Conservation (phyloP, 2,113 vertebrate species). For the Cyprinus carpio region DNA sequence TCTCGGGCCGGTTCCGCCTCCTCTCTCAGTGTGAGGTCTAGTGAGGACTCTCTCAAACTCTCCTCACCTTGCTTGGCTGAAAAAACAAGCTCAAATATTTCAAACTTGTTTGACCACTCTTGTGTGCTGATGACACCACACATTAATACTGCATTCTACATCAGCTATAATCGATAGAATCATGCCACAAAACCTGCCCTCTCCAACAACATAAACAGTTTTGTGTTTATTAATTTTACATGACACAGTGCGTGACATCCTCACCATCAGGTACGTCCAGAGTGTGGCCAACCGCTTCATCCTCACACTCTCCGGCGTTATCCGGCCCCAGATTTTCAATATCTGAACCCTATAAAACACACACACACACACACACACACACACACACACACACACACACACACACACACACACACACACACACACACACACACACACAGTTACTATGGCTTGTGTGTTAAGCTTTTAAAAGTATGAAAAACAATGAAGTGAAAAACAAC, state of each 20-base stretch:
- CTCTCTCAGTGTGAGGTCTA: conserved; percentile 66
- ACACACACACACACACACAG: too few species aligned
- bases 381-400: too few species aligned
- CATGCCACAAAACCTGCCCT: too few species aligned
- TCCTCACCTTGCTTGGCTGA: conserved; percentile 65
- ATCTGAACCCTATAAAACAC: conserved; percentile 84
- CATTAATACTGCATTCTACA: not conserved
- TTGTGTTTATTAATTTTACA: not conserved
- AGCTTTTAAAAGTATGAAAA: not conserved
- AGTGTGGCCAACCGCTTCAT: conserved; percentile 58
- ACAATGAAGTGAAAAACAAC: too few species aligned
- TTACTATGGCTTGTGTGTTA: not conserved
- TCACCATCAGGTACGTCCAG: not conserved
- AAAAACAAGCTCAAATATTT: conserved; percentile 35
- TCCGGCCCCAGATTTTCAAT: conserved; percentile 83
- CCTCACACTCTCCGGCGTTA: conserved; percentile 66
- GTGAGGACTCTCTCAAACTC: conserved; percentile 55
- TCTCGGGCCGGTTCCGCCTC: conserved; percentile 63
- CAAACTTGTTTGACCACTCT: not conserved
- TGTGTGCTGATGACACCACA: not conserved
- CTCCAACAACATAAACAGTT: not conserved
- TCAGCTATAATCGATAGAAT: not conserved
- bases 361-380: not conserved
- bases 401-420: too few species aligned
- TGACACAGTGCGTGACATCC: too few species aligned